Conservation (phyloP, 2,113 vertebrate species). For the Aegotheles bennettii region DNA sequence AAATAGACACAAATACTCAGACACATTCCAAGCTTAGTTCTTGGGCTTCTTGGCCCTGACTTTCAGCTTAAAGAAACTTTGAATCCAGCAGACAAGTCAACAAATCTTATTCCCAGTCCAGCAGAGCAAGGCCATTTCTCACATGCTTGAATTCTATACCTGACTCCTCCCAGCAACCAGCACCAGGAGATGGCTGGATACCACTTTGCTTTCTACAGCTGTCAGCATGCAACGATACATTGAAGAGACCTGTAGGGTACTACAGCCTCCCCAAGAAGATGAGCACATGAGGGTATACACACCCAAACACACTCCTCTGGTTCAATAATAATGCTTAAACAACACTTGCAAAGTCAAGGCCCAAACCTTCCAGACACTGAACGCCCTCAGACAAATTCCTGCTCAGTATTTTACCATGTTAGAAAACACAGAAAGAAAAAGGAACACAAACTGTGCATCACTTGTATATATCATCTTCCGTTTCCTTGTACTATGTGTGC, state of each 20-base stretch:
- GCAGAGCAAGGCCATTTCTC: neutral
- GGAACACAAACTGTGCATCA: neutral
- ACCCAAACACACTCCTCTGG: neutral
- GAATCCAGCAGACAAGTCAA: neutral
- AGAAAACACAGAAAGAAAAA: neutral
- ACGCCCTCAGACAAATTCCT: neutral
- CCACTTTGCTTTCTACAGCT: neutral
- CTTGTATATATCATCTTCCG: neutral
- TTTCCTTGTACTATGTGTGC: slow-evolving; percentile 8
- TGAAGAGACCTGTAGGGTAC: neutral
- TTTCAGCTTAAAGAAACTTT: neutral
- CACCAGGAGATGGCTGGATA: neutral
- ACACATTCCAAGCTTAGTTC: neutral
- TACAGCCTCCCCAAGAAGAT: neutral
- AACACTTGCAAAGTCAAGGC: neutral
- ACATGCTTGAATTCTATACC: neutral
- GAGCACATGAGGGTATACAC: neutral
- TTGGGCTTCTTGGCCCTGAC: neutral
- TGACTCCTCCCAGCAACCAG: neutral
- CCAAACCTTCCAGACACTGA: neutral
- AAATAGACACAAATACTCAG: neutral
- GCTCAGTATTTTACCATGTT: neutral
- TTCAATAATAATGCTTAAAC: neutral
- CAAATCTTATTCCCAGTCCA: neutral
- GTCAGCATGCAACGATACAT: neutral